Conservation (phyloP, 2,113 vertebrate genomes). For the Pseudonaja textilis region DNA sequence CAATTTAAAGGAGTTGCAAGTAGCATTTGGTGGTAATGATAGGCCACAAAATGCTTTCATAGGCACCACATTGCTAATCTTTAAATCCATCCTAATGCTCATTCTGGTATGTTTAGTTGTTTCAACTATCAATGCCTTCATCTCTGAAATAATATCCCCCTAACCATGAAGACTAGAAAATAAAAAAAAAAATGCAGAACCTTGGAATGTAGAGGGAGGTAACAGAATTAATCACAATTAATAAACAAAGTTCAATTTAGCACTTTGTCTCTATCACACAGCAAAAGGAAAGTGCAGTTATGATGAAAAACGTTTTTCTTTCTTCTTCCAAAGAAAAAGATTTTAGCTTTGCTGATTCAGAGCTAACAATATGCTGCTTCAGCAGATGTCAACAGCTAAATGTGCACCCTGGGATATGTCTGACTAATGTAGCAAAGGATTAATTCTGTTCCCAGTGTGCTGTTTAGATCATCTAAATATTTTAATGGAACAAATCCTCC, state of each 20-base stretch:
- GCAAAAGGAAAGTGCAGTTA: background rate
- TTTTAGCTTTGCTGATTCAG: slow-evolving; percentile 1
- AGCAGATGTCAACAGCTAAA: background rate
- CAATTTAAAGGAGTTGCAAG: background rate
- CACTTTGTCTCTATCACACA: background rate
- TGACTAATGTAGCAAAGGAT: background rate
- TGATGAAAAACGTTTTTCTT: background rate
- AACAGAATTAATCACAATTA: background rate
- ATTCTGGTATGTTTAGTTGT: background rate
- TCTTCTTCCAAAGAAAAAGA: slow-evolving; percentile 5
- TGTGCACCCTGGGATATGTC: background rate
- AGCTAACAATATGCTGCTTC: background rate
- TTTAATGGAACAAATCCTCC: background rate
- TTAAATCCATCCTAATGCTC: background rate
- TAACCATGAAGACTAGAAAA: background rate
- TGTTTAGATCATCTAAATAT: background rate
- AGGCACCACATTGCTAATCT: background rate
- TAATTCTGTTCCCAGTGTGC: background rate
- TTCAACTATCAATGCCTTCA: background rate
- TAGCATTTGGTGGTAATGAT: background rate
- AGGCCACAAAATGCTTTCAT: background rate
- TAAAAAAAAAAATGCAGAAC: background rate
- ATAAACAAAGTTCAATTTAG: background rate
- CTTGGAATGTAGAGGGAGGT: background rate
- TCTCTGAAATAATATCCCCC: background rate